These are phyloP conservation scores for Hylomyscus alleni DNA, from an alignment of 2,797 vertebrate genomes.

Conservation along the genomic window DNA sequence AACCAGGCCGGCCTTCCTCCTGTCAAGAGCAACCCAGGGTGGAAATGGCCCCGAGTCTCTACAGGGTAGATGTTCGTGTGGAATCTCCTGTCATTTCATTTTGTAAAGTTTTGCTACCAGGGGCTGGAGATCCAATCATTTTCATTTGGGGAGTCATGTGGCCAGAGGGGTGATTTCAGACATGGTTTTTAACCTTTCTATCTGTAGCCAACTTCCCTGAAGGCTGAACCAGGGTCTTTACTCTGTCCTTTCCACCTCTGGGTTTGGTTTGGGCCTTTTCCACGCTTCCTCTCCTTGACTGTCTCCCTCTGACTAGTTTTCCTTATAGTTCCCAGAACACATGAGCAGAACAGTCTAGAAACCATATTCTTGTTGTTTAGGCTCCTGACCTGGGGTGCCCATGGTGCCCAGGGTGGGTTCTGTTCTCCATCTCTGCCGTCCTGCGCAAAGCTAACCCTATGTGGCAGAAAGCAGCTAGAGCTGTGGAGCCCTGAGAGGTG, in stretches of 20 bases:
- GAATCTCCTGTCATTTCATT: background rate
- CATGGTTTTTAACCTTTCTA: background rate
- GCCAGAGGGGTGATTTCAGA: slow-evolving; percentile 1
- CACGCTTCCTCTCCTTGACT: background rate
- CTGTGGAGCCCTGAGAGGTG: background rate
- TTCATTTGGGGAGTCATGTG: background rate
- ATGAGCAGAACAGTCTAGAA: background rate
- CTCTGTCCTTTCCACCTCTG: background rate
- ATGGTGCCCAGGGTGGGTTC: no score
- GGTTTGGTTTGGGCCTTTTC: background rate
- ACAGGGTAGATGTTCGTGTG: background rate
- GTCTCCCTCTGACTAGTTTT: background rate
- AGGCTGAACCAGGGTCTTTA: background rate
- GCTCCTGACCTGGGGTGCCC: background rate
- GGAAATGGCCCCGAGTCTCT: background rate
- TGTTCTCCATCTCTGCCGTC: background rate
- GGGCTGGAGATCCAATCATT: background rate
- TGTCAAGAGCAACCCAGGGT: background rate
- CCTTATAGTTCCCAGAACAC: background rate
- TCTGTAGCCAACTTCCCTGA: background rate
- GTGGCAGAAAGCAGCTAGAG: background rate
- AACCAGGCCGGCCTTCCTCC: background rate
- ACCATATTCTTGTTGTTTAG: background rate
- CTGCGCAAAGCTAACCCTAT: background rate
- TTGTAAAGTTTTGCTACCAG: background rate